A percentile compares a stretch with the other conserved stretches of the same genome.
These are phyloP conservation scores for Colinus virginianus DNA, from an alignment of 2,113 vertebrate species.

Conservation along the genomic window DNA sequence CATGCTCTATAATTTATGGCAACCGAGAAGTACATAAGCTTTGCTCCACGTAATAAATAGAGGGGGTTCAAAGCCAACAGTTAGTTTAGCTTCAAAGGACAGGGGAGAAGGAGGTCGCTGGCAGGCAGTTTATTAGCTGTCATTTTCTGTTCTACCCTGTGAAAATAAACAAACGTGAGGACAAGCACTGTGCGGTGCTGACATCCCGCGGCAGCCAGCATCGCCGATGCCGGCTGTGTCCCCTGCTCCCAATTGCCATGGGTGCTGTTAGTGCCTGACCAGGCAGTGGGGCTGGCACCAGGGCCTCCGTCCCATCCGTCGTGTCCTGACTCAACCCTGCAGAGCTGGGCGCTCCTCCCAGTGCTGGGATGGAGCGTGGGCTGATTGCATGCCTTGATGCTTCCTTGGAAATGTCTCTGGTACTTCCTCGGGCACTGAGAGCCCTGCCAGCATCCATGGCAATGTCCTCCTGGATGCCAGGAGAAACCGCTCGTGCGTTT, in stretches of 20 bases:
- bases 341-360: background rate
- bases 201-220: background rate
- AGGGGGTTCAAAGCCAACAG: background rate
- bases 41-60: background rate
- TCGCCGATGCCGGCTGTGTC: background rate
- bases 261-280: background rate
- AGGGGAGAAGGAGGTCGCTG: background rate
- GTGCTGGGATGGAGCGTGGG: background rate
- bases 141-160: background rate
- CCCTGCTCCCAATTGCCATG: background rate
- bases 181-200: background rate
- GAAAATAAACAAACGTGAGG: background rate
- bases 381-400: background rate
- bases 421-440: fast-evolving
- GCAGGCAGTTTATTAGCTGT: background rate
- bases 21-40: background rate
- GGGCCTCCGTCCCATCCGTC: background rate
- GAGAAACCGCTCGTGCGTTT: fast-evolving
- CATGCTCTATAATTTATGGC: constrained; percentile 9
- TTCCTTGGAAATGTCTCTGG: background rate
- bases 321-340: background rate
- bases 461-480: background rate
- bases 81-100: constrained; percentile 1
- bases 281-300: background rate
- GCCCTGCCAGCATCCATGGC: fast-evolving